These are phyloP conservation scores for Sisor rabdophorus DNA, from an alignment of 2,113 vertebrate species.

Conservation along the genomic window DNA sequence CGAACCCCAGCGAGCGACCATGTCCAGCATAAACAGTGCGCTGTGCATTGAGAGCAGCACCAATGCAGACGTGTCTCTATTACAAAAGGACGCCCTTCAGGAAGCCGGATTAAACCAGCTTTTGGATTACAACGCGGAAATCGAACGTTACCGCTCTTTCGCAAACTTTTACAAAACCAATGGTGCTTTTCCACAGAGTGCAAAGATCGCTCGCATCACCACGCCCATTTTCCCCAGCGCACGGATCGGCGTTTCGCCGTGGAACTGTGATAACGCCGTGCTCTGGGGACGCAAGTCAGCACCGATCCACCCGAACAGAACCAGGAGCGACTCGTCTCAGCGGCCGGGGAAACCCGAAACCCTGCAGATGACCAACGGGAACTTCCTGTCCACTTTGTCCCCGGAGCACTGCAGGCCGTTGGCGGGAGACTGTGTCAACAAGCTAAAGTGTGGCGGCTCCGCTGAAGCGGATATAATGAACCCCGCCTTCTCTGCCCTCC, in stretches of 20 bases:
- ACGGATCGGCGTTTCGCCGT: slow-evolving; percentile 91
- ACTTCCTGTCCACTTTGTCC: slow-evolving; percentile 90
- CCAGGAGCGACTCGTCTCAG: slow-evolving; percentile 89
- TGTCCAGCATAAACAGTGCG: slow-evolving; percentile 87
- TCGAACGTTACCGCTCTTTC: slow-evolving; percentile 93
- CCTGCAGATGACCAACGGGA: slow-evolving; percentile 94
- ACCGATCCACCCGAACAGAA: slow-evolving; percentile 82
- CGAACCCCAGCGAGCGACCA: slow-evolving; percentile 55
- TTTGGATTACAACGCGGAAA: slow-evolving; percentile 96
- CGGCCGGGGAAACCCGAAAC: slow-evolving; percentile 85
- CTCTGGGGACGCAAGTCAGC: slow-evolving; percentile 82
- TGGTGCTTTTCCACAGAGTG: slow-evolving; percentile 89
- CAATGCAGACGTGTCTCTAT: slow-evolving; percentile 80
- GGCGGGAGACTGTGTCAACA: slow-evolving; percentile 95
- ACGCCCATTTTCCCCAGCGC: slow-evolving; percentile 91
- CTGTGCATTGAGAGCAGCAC: slow-evolving; percentile 89
- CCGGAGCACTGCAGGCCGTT: slow-evolving; percentile 95
- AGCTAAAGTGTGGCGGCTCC: slow-evolving; percentile 89
- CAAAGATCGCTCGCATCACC: slow-evolving; percentile 91
- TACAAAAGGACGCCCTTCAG: slow-evolving; percentile 92
- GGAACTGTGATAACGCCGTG: slow-evolving; percentile 90
- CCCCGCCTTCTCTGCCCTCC: slow-evolving; percentile 93
- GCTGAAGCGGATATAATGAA: slow-evolving; percentile 96
- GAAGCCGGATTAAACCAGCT: slow-evolving; percentile 89
- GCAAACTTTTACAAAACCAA: slow-evolving; percentile 94